These are phyloP conservation scores for Phymatocera aterrima DNA, from an alignment of 2,888 invertebrate genomes.

Conservation along the genomic window DNA sequence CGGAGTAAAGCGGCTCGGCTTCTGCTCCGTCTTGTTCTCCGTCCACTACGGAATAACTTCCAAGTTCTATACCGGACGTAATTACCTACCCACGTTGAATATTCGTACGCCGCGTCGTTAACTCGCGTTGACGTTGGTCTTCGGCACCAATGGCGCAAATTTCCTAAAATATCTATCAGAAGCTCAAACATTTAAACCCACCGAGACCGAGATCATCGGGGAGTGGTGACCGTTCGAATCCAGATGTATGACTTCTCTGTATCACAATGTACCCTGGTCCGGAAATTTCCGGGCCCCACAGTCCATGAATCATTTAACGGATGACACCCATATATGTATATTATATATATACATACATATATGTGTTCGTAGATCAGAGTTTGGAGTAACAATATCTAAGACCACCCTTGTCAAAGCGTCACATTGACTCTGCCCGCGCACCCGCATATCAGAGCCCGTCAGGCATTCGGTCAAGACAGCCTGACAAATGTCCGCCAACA, in stretches of 20 bases:
- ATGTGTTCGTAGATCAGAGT: too few relatives aligned
- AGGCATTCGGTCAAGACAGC: constrained; percentile 52
- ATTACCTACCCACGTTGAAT: constrained; percentile 40
- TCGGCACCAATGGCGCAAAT: constrained; percentile 35
- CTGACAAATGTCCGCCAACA: constrained; percentile 64
- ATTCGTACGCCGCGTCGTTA: constrained; percentile 30
- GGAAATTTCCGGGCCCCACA: constrained; percentile 40
- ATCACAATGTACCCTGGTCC: constrained; percentile 34
- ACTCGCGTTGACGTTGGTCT: constrained; percentile 33
- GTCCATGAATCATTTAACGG: constrained; percentile 45
- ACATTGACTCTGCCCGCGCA: constrained; percentile 58
- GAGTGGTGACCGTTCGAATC: not conserved
- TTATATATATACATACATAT: constrained; percentile 48
- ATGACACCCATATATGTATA: constrained; percentile 51
- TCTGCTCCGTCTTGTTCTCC: constrained; percentile 49
- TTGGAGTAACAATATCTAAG: constrained; percentile 59
- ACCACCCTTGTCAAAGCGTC: constrained; percentile 63
- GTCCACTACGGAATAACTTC: constrained; percentile 52
- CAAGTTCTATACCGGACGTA: constrained; percentile 19
- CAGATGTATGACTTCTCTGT: not conserved
- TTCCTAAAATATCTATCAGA: constrained; percentile 12
- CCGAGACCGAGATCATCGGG: not conserved
- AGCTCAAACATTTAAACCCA: not conserved
- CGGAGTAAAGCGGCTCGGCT: not conserved
- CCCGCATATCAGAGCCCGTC: constrained; percentile 60